phyloP scores from a whole-genome alignment of 2,888 invertebrate species.

The Trichacis sp. region DNA sequence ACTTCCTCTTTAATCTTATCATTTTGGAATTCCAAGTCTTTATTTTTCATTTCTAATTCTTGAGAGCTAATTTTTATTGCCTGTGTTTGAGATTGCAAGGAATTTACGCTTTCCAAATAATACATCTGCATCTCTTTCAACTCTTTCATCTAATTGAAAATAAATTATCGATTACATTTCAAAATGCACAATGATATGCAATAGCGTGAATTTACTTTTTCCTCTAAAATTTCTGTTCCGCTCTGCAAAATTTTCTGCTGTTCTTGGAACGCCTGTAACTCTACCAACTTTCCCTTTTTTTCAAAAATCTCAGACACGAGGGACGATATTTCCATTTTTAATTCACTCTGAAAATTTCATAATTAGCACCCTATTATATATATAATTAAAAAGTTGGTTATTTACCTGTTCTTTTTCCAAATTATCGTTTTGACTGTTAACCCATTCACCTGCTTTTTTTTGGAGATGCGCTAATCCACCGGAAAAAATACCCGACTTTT shows the following conservation, averaged over 20 bases:
- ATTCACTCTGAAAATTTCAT: neutral
- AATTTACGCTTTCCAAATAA: neutral
- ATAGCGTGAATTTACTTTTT: too few relatives aligned
- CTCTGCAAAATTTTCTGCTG: too few relatives aligned
- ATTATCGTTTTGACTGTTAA: slow-evolving; percentile 7
- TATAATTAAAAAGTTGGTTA: too few relatives aligned
- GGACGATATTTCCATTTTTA: neutral
- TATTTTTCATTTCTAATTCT: neutral
- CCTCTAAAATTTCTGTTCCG: too few relatives aligned
- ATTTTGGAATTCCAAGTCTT: neutral
- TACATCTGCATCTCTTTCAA: neutral
- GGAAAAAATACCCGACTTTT: slow-evolving; percentile 33
- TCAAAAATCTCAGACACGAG: neutral
- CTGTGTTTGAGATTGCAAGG: neutral
- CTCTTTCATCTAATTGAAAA: neutral
- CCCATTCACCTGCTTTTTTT: slow-evolving; percentile 26
- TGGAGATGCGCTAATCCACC: slow-evolving; percentile 32
- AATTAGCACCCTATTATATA: too few relatives aligned
- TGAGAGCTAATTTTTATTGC: too few relatives aligned
- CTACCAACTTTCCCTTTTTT: neutral
- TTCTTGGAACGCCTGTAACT: neutral
- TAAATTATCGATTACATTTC: neutral
- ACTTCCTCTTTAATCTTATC: neutral
- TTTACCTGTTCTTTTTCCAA: neutral
- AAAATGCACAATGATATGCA: too few relatives aligned